phyloP scores from a whole-genome alignment of 2,888 invertebrate species.

The Caenorhabditis wallacei region DNA sequence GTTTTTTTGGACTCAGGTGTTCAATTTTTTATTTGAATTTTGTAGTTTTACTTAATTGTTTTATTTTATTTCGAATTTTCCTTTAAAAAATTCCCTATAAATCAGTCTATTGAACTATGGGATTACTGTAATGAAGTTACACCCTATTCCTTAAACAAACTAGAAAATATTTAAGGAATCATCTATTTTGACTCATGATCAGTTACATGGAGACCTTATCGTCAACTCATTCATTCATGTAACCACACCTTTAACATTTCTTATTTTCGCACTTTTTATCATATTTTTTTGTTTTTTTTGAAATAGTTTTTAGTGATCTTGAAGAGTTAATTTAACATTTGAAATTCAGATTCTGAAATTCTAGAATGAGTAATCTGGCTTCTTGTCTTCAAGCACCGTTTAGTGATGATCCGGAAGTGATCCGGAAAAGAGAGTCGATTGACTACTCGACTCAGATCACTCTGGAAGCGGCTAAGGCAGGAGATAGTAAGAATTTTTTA shows the following conservation, averaged over 20 bases:
- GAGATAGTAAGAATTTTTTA: slow-evolving; percentile 86
- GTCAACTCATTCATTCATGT: neutral
- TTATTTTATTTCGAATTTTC: too few species aligned
- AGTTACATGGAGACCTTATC: neutral
- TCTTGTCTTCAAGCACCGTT: slow-evolving; percentile 44
- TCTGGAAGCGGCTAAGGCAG: slow-evolving; percentile 90
- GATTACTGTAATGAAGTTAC: too few species aligned
- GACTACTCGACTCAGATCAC: slow-evolving; percentile 91
- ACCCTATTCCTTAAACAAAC: neutral
- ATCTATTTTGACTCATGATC: neutral
- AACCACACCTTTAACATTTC: slow-evolving; percentile 2
- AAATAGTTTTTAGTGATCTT: neutral
- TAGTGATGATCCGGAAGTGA: slow-evolving; percentile 55
- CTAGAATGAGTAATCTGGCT: slow-evolving; percentile 24
- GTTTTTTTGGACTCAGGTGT: too few species aligned
- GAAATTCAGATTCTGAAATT: too few species aligned
- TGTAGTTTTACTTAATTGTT: too few species aligned
- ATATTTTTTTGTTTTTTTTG: neutral
- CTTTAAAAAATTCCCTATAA: too few species aligned
- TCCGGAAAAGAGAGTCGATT: slow-evolving; percentile 82
- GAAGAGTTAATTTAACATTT: neutral
- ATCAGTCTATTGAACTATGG: too few species aligned
- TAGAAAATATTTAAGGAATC: neutral
- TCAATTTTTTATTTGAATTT: too few species aligned
- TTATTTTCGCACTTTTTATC: slow-evolving; percentile 3